Evolutionary conservation across 2,888 invertebrate species (phyloP).

Genomic region (Coelinius sp.): DNA sequence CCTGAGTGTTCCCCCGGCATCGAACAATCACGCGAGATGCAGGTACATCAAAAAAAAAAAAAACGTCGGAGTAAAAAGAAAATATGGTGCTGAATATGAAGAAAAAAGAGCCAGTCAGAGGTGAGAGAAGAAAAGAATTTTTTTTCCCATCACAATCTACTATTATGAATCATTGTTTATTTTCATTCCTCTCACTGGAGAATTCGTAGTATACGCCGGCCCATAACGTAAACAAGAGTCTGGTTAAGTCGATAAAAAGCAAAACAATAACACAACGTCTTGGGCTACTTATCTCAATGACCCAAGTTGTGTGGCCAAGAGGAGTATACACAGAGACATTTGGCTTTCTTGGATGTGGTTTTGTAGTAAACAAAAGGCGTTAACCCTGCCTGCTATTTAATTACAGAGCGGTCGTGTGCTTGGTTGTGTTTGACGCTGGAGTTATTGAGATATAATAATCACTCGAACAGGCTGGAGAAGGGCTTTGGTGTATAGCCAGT

Average conservation of each 20-base stretch:
- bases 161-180: not conserved
- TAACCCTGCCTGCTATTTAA: constrained; percentile 60
- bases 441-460: constrained; percentile 62
- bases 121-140: not conserved
- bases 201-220: not conserved
- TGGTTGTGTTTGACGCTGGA: constrained; percentile 51
- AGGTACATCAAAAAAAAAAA: constrained; percentile 1
- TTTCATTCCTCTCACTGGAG: not conserved
- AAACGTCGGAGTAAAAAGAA: not conserved
- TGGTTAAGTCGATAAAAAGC: not conserved
- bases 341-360: constrained; percentile 40
- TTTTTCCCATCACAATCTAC: not conserved
- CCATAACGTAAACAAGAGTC: constrained; percentile 5
- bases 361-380: constrained; percentile 55
- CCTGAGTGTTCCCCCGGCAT: constrained; percentile 18
- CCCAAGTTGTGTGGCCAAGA: not conserved
- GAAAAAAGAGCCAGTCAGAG: not conserved
- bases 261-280: not conserved
- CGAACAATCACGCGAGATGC: constrained; percentile 17
- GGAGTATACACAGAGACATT: not conserved
- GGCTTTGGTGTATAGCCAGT: constrained; percentile 3
- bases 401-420: constrained; percentile 54
- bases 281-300: not conserved
- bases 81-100: not conserved
- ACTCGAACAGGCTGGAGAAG: constrained; percentile 53